Percentiles rank a stretch among this genome's conserved stretches.
These are phyloP conservation scores for Pseudococcus jackbeardsleyi DNA, from an alignment of 2,888 invertebrate species.

Conservation along the genomic window DNA sequence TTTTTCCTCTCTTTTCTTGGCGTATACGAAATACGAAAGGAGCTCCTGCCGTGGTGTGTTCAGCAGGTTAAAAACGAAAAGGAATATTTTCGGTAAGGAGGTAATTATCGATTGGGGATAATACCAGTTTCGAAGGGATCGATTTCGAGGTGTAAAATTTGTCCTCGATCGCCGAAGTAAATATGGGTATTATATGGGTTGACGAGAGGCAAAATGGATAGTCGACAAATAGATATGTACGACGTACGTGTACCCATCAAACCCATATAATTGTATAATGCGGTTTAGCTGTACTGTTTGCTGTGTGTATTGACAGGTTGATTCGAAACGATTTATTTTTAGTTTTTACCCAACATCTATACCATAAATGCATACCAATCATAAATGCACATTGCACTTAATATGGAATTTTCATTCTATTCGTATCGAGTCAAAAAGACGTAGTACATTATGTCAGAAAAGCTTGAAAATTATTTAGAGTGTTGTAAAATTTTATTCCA, in stretches of 20 bases:
- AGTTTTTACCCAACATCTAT: neutral
- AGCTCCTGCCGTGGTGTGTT: neutral
- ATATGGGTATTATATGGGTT: neutral
- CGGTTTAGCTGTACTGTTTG: neutral
- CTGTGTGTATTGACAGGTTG: constrained; percentile 25
- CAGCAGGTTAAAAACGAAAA: neutral
- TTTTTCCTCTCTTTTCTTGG: neutral
- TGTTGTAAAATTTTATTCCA: too few species aligned
- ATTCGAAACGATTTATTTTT: constrained; percentile 29
- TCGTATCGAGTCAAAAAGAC: neutral
- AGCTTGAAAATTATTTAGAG: too few species aligned
- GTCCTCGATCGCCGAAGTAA: neutral
- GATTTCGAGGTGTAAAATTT: neutral
- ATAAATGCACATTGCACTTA: constrained; percentile 8
- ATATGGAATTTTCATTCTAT: constrained; percentile 21
- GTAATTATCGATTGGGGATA: neutral
- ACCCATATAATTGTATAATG: neutral
- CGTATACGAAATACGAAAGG: neutral
- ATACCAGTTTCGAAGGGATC: constrained; percentile 17
- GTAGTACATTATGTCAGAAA: neutral
- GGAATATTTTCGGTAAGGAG: neutral
- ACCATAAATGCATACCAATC: constrained; percentile 5
- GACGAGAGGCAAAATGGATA: neutral
- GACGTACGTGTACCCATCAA: neutral
- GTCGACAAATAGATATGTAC: neutral